Percentiles rank a stretch among this genome's conserved stretches.
These are phyloP conservation scores for Bos taurus DNA, from an alignment of 2,113 vertebrate genomes.

Conservation along the genomic window ARS-UCD2.0 NC_037329.1:23986001-23986500, in stretches of 20 bases:
- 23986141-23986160: not conserved
- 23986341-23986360: not conserved
- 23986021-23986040: constrained; percentile 1
- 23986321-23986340: not conserved
- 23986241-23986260: not conserved
- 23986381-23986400: not conserved
- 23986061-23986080: not conserved
- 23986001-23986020: not conserved
- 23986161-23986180: not conserved
- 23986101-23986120: not conserved
- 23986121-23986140: not conserved
- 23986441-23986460: not conserved
- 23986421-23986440: not conserved
- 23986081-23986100: not conserved
- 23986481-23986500: not conserved
- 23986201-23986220: not conserved
- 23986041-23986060: not conserved
- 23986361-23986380: not conserved
- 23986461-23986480: not conserved
- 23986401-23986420: not conserved
- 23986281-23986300: not conserved
- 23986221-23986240: not conserved
- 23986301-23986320: not conserved
- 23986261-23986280: not conserved
- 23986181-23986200: not conserved